phyloP scores from a whole-genome alignment of 1,140 invertebrate species.

The Drosophila pallidifrons region DNA sequence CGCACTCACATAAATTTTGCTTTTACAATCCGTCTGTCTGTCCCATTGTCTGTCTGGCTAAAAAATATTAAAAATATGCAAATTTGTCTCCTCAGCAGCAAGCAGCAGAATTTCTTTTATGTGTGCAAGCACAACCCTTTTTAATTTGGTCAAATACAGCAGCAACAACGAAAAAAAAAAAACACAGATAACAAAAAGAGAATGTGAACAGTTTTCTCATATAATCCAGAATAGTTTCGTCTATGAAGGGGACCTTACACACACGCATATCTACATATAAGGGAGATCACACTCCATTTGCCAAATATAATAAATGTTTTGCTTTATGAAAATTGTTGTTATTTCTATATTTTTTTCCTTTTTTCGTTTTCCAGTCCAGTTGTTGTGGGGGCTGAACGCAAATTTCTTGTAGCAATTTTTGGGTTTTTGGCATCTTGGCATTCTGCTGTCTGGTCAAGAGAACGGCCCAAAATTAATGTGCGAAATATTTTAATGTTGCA shows the following conservation, averaged over 20 bases:
- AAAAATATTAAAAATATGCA: constrained; percentile 82
- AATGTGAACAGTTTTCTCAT: constrained; percentile 28
- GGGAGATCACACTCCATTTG: constrained; percentile 68
- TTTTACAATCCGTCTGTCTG: constrained; percentile 37
- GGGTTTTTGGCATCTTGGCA: constrained; percentile 37
- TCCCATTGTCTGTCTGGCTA: constrained; percentile 26
- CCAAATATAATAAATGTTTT: constrained; percentile 81
- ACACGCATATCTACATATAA: no score
- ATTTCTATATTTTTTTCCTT: constrained; percentile 14
- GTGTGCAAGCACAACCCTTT: constrained; percentile 72
- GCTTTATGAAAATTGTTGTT: constrained; percentile 55
- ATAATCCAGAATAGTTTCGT: constrained; percentile 45
- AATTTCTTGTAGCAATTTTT: constrained; percentile 36
- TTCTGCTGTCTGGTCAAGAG: constrained; percentile 62
- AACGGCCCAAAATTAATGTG: constrained; percentile 63
- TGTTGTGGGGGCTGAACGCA: constrained; percentile 55
- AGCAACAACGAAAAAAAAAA: constrained; percentile 37
- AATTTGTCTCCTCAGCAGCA: constrained; percentile 62
- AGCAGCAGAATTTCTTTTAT: constrained; percentile 56
- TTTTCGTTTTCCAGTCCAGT: constrained; percentile 15
- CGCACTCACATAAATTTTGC: constrained; percentile 71
- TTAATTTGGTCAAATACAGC: constrained; percentile 50
- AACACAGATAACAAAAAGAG: constrained; percentile 24
- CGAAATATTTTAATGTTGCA: constrained; percentile 77
- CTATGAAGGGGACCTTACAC: constrained; percentile 4